Base-by-base conservation (phyloP, 2,888 invertebrate species). In the Danaus chrysippus region DNA sequence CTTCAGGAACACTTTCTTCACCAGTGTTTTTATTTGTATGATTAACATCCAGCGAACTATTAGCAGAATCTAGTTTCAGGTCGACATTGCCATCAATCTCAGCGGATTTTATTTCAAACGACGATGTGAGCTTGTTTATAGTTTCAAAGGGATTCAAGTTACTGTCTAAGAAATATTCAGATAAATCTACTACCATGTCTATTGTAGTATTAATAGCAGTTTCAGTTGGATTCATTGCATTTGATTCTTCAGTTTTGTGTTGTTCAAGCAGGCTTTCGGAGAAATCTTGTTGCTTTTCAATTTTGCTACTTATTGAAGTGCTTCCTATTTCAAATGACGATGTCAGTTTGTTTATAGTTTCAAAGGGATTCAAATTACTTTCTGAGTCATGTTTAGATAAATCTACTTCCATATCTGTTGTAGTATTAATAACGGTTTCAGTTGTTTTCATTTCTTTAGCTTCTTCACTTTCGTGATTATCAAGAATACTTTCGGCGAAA, bases 1-100 rank as follows among this genome's bases (percentile, higher is more conserved):
- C 43, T 10, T 34, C 23, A 34, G 44, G 41, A 1, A 54, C 10
- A 46, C 58, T 58, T 62, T 49, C 58, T 15, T 49, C 58, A 10
- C 59, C 46, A 43, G 15, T 49, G 1, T 17, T 49, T 15, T 49
- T 10, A 49, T 49, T 17, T 17, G 15, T 17, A 6, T 49, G 17
- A 17, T 10, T 17, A 15, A 49, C 10, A 17, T 17, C 17, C 10
- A 49, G 10, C 17, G n/a, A 1, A 17, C 17, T 17, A 9, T 49
- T 17, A 49, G 9, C 11, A 10, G 9, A 49, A 2, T 49, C 17
- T 49, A 17, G 15, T 11, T n/a, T 17, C 10, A 49, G 10, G 2
- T 17, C 10, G 3, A 10, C 49, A 17, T 49, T 11, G 17, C 9
- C 9, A 49, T 10, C 11, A 10, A 10, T 17, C 17, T 17, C 10